Conservation (phyloP, 35 echinoderm and acorn worm species). For the Chiridota heheva region DNA sequence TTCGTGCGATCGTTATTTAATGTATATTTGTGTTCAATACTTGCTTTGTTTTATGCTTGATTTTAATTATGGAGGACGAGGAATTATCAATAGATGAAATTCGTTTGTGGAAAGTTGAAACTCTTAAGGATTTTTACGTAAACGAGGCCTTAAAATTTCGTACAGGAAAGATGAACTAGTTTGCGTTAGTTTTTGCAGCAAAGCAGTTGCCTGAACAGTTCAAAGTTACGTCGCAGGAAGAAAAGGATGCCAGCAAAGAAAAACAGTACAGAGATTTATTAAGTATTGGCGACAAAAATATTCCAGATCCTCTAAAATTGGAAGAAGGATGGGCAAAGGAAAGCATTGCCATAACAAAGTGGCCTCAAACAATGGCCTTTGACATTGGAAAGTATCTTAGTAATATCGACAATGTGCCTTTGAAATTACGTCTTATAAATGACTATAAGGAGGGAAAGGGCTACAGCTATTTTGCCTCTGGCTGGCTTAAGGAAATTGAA, state of each 20-base stretch:
- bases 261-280: neutral
- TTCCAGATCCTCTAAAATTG: constrained; percentile 30
- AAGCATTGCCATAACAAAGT: neutral
- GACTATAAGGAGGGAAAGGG: constrained; percentile 60
- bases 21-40: too few species aligned
- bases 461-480: constrained; percentile 49
- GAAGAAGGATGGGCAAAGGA: constrained; percentile 33
- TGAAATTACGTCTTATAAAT: constrained; percentile 4
- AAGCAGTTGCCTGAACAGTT: constrained; percentile 3
- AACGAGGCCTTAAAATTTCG: constrained; percentile 19
- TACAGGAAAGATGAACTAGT: constrained; percentile 21
- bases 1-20: too few species aligned
- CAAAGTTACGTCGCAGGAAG: neutral
- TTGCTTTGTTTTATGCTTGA: too few species aligned
- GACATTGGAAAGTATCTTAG: constrained; percentile 39
- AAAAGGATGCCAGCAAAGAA: neutral
- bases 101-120: constrained; percentile 47
- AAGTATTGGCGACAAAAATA: too few species aligned
- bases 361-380: constrained; percentile 56
- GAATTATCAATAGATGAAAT: constrained; percentile 40
- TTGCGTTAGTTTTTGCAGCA: constrained; percentile 40
- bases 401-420: constrained; percentile 16
- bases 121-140: constrained; percentile 39
- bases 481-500: constrained; percentile 19
- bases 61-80: too few species aligned